phyloP scores from a whole-genome alignment of 2,888 invertebrate species.

The Meloe dianella region DNA sequence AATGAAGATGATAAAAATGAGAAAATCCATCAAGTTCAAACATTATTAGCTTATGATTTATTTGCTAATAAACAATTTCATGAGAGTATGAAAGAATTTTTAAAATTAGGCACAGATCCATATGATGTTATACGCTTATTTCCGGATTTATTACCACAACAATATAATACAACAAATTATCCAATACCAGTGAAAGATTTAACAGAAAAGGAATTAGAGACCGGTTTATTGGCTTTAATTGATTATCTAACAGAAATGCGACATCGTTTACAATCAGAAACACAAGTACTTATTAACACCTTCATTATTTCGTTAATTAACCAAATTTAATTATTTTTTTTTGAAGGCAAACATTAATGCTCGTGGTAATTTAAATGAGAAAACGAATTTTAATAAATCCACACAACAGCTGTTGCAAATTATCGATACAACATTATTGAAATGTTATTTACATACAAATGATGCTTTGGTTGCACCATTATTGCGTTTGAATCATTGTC shows the following conservation, averaged over 20 bases:
- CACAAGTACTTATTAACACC: constrained; percentile 47
- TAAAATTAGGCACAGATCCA: constrained; percentile 89
- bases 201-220: constrained; percentile 84
- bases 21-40: constrained; percentile 87
- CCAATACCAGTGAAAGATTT: constrained; percentile 64
- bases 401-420: constrained; percentile 80
- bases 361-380: constrained; percentile 56
- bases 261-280: constrained; percentile 61
- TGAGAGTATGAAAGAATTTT: constrained; percentile 91
- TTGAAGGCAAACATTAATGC: constrained; percentile 49
- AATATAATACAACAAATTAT: constrained; percentile 54
- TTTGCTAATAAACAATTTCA: constrained; percentile 88
- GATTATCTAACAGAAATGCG: constrained; percentile 86
- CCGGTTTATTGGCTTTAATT: constrained; percentile 85
- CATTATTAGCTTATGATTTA: constrained; percentile 86
- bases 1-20: constrained; percentile 79
- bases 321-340: constrained; percentile 10
- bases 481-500: constrained; percentile 89
- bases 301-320: constrained; percentile 19
- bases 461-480: constrained; percentile 93
- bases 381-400: constrained; percentile 60
- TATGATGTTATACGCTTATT: constrained; percentile 94
- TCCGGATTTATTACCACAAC: constrained; percentile 75
- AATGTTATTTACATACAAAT: constrained; percentile 97
- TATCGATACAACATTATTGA: constrained; percentile 95